These are phyloP conservation scores for Synergus japonicus DNA, from an alignment of 2,888 invertebrate genomes.

Conservation along the genomic window DNA sequence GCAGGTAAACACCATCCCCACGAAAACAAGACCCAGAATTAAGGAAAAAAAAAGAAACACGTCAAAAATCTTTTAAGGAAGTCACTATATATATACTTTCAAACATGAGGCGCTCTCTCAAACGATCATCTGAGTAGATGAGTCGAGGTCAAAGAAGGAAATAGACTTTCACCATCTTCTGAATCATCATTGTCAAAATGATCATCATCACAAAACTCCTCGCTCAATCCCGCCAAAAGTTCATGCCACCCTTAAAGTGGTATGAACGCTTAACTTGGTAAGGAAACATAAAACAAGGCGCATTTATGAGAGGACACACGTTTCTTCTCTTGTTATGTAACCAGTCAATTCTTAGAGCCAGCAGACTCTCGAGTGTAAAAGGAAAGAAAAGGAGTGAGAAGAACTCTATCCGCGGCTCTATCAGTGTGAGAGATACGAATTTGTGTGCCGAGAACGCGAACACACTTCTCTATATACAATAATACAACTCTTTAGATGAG, in stretches of 20 bases:
- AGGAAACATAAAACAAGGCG: conserved; percentile 23
- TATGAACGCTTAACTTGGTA: neutral
- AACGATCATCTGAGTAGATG: neutral
- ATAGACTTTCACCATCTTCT: neutral
- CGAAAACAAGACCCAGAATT: neutral
- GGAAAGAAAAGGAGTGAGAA: conserved; percentile 44
- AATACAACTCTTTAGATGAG: conserved; percentile 49
- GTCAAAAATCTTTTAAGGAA: neutral
- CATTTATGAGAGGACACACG: neutral
- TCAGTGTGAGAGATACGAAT: conserved; percentile 34
- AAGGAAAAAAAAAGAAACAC: neutral
- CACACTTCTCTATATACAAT: conserved; percentile 45
- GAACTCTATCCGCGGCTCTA: conserved; percentile 44
- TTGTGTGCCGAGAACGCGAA: conserved; percentile 45
- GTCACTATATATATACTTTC: neutral
- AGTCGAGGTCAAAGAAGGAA: neutral
- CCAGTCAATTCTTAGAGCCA: conserved; percentile 65
- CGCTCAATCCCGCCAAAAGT: neutral
- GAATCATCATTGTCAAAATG: neutral
- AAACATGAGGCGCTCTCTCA: neutral
- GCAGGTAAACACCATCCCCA: neutral
- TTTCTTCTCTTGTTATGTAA: conserved; percentile 64
- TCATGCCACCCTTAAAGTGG: neutral
- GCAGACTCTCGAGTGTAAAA: conserved; percentile 54
- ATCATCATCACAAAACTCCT: too few relatives aligned